These are phyloP conservation scores for Megaceryle torquata DNA, from an alignment of 2,113 vertebrate species.

Conservation along the genomic window DNA sequence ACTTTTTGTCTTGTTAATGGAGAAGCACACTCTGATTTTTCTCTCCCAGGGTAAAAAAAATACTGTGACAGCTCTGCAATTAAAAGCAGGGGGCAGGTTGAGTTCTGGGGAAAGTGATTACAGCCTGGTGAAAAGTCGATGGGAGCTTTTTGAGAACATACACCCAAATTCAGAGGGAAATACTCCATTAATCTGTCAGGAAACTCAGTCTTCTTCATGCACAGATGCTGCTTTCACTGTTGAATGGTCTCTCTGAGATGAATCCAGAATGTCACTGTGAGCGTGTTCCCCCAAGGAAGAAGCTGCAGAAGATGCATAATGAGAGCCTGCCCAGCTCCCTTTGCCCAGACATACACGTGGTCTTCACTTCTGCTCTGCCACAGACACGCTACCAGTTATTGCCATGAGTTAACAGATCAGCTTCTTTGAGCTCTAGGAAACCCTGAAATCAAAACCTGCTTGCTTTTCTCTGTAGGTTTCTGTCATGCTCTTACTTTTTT, in stretches of 20 bases:
- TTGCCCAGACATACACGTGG: accelerated
- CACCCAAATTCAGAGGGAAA: background rate
- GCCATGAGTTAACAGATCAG: background rate
- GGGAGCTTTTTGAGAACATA: background rate
- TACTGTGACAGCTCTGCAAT: background rate
- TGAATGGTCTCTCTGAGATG: background rate
- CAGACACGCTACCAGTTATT: background rate
- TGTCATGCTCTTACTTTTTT: background rate
- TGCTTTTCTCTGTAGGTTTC: background rate
- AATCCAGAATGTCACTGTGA: background rate
- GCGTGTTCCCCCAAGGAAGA: background rate
- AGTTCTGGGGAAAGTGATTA: background rate
- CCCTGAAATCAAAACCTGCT: background rate
- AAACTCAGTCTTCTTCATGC: background rate
- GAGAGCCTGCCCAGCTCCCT: background rate
- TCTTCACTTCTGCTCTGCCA: background rate
- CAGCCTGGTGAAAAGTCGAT: background rate
- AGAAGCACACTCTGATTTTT: background rate
- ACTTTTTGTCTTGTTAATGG: background rate
- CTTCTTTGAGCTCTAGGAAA: background rate
- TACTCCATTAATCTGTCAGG: background rate
- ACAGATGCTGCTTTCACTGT: background rate
- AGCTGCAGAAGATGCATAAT: background rate
- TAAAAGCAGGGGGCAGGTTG: background rate
- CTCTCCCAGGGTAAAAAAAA: background rate